Evolutionary conservation across 2,888 invertebrate species (phyloP), one percentile per base, ranked within the genome.

Genomic region (Diogma glabrata): DNA sequence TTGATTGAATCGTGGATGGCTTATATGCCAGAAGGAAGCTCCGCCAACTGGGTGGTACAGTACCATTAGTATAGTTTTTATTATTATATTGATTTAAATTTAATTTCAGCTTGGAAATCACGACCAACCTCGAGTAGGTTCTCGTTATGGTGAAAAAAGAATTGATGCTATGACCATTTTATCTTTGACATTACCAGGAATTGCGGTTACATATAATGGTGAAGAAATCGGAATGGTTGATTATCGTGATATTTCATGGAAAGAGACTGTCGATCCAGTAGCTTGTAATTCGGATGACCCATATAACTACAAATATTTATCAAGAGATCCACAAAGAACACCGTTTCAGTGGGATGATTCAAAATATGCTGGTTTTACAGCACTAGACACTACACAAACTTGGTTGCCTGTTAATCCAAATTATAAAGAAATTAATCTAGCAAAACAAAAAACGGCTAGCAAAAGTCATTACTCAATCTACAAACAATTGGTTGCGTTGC

Each of bases 161-260:
- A 78, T 82, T 0, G 89, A 91, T 66, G 84, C 82, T 12, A 75
- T 91, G 61, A 87, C 88, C 63, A 88, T 92, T 84, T 65, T 95
- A 50, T 71, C 82, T 17, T 72, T 89, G 63, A 74, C 91, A 17
- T 71, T 94, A 49, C 92, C 91, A 2, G 94, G 94, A 36, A 78
- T 89, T 4, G 81, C 84, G 17, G 80, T 92, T 8, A 85, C 88
- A 1, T 94, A 94, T 63, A 87, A 93, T 72, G 85, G 84, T 4
- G 84, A 85, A 60, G 84, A 85, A 68, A 75, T 85, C 33, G 84
- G 78, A 0, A 77, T 82, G 76, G 64, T 69, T 53, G 73, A 82
- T 60, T 69, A 66, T 9, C 64, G 66, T 50, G 52, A 54, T 26
- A 64, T 53, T 46, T 54, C 59, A 1, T 69, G 61, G 59, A 60